phyloP scores from a whole-genome alignment of 2,888 invertebrate species.

The Drosophila antonietae region DNA sequence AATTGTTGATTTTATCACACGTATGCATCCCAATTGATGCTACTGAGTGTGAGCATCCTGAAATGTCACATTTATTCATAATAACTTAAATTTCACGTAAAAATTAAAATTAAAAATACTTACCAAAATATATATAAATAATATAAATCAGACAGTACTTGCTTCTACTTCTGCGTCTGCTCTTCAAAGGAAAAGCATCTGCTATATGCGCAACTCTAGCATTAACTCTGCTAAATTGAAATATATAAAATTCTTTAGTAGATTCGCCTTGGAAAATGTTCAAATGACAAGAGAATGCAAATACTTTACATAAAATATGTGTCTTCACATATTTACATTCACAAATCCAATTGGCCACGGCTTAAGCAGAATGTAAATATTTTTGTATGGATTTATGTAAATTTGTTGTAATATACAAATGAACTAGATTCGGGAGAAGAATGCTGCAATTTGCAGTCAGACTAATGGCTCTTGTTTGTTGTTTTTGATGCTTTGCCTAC shows the following conservation, averaged over 20 bases:
- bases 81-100: background rate
- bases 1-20: constrained; percentile 66
- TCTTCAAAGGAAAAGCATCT: background rate
- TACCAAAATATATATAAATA: no score
- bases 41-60: background rate
- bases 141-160: no score
- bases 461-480: constrained; percentile 31
- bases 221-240: constrained; percentile 5
- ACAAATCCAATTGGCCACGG: constrained; percentile 36
- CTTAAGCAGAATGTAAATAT: constrained; percentile 63
- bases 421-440: constrained; percentile 23
- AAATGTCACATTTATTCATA: constrained; percentile 4
- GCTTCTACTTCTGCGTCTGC: no score
- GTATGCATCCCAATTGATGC: background rate
- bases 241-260: constrained; percentile 4
- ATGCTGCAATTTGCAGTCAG: constrained; percentile 38
- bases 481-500: constrained; percentile 5
- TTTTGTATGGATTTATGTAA: constrained; percentile 66
- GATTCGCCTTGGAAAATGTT: background rate
- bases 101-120: background rate
- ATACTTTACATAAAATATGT: constrained; percentile 32
- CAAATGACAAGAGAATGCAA: constrained; percentile 7
- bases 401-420: constrained; percentile 52
- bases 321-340: background rate
- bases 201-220: background rate